Percentiles rank a stretch among this genome's conserved stretches.
phyloP scores from a whole-genome alignment of 2,113 vertebrate species.

The Chiloscyllium plagiosum region DNA sequence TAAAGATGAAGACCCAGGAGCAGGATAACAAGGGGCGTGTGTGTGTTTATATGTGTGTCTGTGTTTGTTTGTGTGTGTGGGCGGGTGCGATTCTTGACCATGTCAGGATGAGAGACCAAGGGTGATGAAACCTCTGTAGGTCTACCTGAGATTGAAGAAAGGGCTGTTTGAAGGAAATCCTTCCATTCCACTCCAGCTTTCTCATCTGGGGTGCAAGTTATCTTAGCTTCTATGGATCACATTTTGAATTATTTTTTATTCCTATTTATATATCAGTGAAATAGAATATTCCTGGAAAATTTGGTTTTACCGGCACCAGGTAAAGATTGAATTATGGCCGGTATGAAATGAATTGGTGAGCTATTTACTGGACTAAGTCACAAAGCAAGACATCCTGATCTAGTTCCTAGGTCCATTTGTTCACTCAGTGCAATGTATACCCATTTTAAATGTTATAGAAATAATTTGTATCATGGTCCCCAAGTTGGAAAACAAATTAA shows the following conservation, averaged over 20 bases:
- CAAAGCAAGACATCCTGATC: background rate
- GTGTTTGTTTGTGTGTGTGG: no score
- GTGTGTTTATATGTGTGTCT: no score
- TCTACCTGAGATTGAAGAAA: background rate
- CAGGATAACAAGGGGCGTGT: background rate
- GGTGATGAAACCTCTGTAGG: no score
- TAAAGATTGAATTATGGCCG: background rate
- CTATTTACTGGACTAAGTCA: background rate
- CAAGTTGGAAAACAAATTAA: slow-evolving; percentile 4
- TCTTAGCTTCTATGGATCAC: background rate
- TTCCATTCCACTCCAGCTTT: background rate
- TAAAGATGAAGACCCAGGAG: background rate
- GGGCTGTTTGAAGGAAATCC: background rate
- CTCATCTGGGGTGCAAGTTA: background rate
- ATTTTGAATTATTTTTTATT: background rate
- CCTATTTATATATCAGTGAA: background rate
- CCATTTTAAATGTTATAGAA: background rate
- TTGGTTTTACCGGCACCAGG: background rate
- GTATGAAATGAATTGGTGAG: background rate
- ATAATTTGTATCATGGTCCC: background rate
- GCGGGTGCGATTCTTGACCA: background rate
- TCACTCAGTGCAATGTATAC: background rate
- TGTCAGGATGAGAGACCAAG: background rate
- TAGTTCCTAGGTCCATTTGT: background rate
- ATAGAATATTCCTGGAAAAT: background rate